Percentiles rank a stretch among this genome's conserved stretches.
Conservation (phyloP, 2,888 invertebrate genomes). For the Spodoptera picta region DNA sequence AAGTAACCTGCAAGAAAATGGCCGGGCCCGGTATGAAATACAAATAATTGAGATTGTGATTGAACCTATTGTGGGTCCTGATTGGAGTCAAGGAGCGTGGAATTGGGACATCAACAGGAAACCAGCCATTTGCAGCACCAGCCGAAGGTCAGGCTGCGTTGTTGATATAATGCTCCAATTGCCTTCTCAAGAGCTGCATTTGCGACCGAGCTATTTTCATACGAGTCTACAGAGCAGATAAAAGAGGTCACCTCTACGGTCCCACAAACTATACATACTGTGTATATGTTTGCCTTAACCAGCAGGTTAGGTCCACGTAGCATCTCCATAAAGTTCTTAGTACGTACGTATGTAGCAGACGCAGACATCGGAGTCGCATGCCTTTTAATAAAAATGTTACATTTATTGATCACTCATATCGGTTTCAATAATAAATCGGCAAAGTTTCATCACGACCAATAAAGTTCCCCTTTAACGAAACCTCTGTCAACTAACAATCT, state of each 20-base stretch:
- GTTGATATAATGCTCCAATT: conserved; percentile 36
- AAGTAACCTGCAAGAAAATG: no score
- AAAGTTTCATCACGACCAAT: conserved; percentile 54
- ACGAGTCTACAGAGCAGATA: background rate
- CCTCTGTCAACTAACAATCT: conserved; percentile 43
- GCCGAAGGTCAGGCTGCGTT: conserved; percentile 30
- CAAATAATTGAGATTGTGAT: conserved; percentile 12
- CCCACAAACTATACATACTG: no score
- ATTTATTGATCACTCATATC: conserved; percentile 30
- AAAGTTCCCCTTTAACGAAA: conserved; percentile 37
- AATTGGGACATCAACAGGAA: conserved; percentile 52
- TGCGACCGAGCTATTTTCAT: background rate
- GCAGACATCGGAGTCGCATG: conserved; percentile 23
- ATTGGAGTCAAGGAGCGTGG: conserved; percentile 50
- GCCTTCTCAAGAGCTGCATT: conserved; percentile 29
- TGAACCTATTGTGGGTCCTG: conserved; percentile 31
- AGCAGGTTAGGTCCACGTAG: background rate
- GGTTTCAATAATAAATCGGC: conserved; percentile 36
- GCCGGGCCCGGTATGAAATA: background rate
- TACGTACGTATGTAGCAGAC: no score
- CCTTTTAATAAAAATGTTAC: conserved; percentile 28
- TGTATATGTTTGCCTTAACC: background rate
- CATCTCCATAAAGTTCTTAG: no score
- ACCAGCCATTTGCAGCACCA: conserved; percentile 40
- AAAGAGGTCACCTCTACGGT: background rate